These are phyloP conservation scores for Calliphora vicina DNA, from an alignment of 1,140 invertebrate species.

Conservation along the genomic window DNA sequence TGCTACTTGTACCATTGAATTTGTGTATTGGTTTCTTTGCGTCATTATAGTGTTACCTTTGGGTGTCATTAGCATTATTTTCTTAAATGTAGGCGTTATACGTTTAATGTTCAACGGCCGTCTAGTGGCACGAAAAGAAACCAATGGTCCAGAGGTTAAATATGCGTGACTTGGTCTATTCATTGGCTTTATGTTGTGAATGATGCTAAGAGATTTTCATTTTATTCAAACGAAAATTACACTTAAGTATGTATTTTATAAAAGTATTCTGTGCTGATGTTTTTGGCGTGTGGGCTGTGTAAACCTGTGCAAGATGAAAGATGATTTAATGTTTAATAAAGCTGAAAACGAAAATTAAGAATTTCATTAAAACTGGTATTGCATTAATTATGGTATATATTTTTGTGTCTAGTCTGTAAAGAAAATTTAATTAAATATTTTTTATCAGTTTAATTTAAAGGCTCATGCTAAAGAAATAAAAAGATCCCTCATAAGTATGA, in stretches of 20 bases:
- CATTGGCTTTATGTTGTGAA: constrained; percentile 7
- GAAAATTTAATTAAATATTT: too few species aligned
- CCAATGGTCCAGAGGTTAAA: neutral
- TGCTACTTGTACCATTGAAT: too few species aligned
- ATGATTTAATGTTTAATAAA: neutral
- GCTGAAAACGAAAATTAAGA: neutral
- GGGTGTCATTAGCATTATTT: constrained; percentile 31
- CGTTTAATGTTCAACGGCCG: neutral
- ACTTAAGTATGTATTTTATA: too few species aligned
- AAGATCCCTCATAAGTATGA: neutral
- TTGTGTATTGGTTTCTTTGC: neutral
- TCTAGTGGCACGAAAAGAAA: neutral
- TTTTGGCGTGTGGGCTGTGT: neutral
- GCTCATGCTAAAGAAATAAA: too few species aligned
- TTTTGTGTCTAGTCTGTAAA: too few species aligned
- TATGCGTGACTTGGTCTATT: constrained; percentile 2
- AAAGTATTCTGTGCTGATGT: too few species aligned
- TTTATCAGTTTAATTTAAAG: too few species aligned
- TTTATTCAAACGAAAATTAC: neutral
- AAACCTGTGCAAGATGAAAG: neutral
- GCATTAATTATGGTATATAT: too few species aligned
- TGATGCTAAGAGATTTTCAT: neutral
- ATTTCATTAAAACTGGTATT: neutral
- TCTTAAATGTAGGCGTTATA: neutral
- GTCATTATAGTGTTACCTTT: constrained; percentile 21